phyloP scores from a whole-genome alignment of 2,797 vertebrate genomes.

The Cyprinella venusta region DNA sequence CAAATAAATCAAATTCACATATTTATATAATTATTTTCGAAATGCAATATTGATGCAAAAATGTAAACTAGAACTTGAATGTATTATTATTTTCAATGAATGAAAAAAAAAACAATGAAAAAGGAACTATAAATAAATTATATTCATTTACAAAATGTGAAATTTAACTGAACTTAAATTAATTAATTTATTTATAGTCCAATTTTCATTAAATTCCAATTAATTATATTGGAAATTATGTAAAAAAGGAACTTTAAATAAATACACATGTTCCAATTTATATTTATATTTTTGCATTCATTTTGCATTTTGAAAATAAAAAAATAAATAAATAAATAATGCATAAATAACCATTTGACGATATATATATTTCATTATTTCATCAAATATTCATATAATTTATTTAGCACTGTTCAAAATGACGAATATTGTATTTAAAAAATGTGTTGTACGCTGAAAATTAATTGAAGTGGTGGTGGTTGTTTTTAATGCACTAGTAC shows the following conservation, averaged over 20 bases:
- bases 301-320: neutral
- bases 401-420: neutral
- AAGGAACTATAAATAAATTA: too few relatives aligned
- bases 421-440: neutral
- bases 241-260: neutral
- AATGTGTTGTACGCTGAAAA: neutral
- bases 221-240: too few relatives aligned
- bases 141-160: neutral
- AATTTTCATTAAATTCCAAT: neutral
- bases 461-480: neutral
- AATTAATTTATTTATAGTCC: neutral
- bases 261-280: neutral
- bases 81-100: too few relatives aligned
- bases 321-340: neutral
- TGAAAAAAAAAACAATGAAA: too few relatives aligned
- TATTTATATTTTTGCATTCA: too few relatives aligned
- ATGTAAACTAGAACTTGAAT: too few relatives aligned
- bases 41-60: too few relatives aligned
- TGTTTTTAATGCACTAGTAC: neutral
- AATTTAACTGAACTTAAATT: neutral
- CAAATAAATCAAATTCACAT: too few relatives aligned
- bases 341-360: neutral
- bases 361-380: neutral
- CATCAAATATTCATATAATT: neutral
- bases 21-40: neutral